Base-by-base conservation (phyloP, 2,888 invertebrate genomes). In the Oithona nana region DNA sequence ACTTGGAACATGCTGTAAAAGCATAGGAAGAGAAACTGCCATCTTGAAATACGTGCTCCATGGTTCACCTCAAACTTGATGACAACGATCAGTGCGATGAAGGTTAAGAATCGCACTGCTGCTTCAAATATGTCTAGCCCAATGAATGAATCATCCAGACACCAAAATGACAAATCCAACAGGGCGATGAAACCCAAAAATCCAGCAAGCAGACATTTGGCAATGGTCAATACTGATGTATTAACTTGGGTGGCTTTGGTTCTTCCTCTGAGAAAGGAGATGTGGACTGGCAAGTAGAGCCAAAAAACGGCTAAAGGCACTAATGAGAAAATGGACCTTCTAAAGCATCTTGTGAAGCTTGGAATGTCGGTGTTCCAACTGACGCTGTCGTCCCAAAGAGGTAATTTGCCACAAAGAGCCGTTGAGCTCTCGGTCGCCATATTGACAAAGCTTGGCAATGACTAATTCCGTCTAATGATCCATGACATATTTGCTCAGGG, bases 271-370 rank as follows among this genome's bases (percentile, higher is more conserved):
- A 59, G n/a, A 8, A 26, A 22, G 24, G n/a, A 26, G 28, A 61
- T 56, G 30, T 67, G 67, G 13, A 71, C 63, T 1, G 72, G 72
- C 0, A 69, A 58, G n/a, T 69, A 63, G 1, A 71, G 31, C 72
- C 72, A 73, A 16, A 75, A 68, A 60, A 71, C 70, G n/a, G 67
- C 71, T 66, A 73, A 72, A 1, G 77, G 77, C 2, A 72, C 68
- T 76, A 76, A 77, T 22, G 73, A 69, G n/a, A 76, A 66, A 3
- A 74, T 68, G 0, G 76, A 75, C 65, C 73, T 71, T 66, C 74
- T 72, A 68, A 77, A 76, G 67, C 77, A 77, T 64, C 70, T 69
- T 39, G 76, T 75, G 64, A 77, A 71, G 63, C 73, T 69, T 2
- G 77, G 77, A 60, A 72, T 68, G 11, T 71, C 68, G 3, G 75